Evolutionary conservation across 2,888 invertebrate species (phyloP), one percentile per base, ranked within the genome.

Genomic region (Keiferia lycopersicella): DNA sequence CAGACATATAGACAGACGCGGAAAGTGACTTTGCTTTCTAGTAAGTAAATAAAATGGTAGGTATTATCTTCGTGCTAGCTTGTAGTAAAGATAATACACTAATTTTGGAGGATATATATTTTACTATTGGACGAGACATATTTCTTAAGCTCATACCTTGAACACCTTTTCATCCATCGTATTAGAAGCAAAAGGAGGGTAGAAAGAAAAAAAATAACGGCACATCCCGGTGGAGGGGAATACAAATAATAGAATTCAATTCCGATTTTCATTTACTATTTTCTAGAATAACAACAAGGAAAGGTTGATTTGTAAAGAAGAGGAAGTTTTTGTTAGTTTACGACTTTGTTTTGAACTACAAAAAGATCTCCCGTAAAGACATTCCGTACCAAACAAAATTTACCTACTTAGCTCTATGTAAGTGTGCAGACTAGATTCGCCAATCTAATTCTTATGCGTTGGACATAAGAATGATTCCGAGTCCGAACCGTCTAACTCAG

Each of bases 181-280:
- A 74, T 73, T 73, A 73, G 68, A 67, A 79, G 73, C 67, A 68
- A 73, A 70, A 69, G 70, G 69, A 68, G 70, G 73, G 72, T 64
- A 68, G 71, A 75, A 75, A 71, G 73, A 76, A 75, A 79, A n/a
- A 56, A 83, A 77, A 80, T 74, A 81, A 72, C 77, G 80, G 81
- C 80, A 78, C 69, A 73, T 67, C 67, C 69, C 76, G 69, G 65
- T 73, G 77, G 75, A 76, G 77, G 73, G 76, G 83, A 83, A 84
- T 84, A 83, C 83, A 77, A 83, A 83, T 80, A 80, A 79, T 76
- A 77, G 75, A 76, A 80, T 77, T 73, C 65, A 64, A 61, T 63
- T 59, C 61, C 62, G 65, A 65, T 62, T 67, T 65, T 65, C 65
- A 67, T 66, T 69, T 61, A 51, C 67, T 68, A 66, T 64, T 65